phyloP scores from a whole-genome alignment of 2,888 invertebrate species.

The Synanthedon myopaeformis region DNA sequence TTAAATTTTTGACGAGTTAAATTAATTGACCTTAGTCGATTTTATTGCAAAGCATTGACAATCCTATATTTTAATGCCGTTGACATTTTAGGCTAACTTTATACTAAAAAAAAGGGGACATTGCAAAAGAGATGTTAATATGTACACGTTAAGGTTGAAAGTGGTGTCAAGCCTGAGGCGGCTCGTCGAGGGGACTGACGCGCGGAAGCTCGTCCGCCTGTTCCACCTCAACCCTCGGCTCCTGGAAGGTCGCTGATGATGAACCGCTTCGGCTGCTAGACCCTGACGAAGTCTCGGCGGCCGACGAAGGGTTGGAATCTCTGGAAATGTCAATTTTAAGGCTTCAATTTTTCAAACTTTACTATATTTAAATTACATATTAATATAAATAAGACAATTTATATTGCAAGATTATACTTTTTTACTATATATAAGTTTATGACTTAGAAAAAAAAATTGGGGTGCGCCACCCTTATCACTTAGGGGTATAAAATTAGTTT shows the following conservation, averaged over 20 bases:
- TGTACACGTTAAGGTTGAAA: neutral
- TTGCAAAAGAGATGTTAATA: neutral
- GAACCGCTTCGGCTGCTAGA: conserved; percentile 28
- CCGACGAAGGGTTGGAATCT: conserved; percentile 25
- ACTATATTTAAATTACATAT: neutral
- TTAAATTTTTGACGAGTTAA: too few species aligned
- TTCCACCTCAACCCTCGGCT: neutral
- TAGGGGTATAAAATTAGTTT: too few species aligned
- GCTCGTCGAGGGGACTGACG: conserved; percentile 57
- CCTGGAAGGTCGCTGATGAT: conserved; percentile 8
- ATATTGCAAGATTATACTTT: too few species aligned
- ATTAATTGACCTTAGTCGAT: too few species aligned
- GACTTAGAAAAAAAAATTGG: too few species aligned
- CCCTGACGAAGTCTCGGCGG: conserved; percentile 23
- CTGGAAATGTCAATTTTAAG: conserved; percentile 12
- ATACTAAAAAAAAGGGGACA: too few species aligned
- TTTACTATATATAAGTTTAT: too few species aligned
- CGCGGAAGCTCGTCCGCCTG: conserved; percentile 39
- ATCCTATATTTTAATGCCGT: too few species aligned
- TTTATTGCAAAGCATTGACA: too few species aligned
- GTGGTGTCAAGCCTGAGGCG: conserved; percentile 58
- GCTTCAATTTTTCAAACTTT: neutral
- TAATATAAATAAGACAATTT: neutral
- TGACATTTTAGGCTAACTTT: too few species aligned
- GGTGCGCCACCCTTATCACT: too few species aligned